phyloP scores from a whole-genome alignment of 2,113 vertebrate species.

The Gambusia affinis region DNA sequence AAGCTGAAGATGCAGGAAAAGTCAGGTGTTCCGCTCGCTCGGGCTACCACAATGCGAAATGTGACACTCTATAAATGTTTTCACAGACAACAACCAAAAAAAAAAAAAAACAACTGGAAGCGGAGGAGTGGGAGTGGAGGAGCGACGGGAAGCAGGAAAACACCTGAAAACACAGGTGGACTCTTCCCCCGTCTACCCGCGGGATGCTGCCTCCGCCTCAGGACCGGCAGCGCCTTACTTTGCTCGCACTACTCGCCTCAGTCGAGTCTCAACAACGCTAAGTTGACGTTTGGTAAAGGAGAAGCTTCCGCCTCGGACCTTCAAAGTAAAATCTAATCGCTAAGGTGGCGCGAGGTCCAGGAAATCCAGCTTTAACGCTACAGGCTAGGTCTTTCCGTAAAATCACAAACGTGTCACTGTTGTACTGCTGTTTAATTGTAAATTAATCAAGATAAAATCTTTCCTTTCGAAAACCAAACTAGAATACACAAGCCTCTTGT shows the following conservation, averaged over 20 bases:
- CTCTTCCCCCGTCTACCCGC: background rate
- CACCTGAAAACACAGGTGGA: background rate
- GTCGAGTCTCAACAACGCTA: background rate
- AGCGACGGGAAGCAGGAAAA: background rate
- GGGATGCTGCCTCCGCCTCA: conserved; percentile 8
- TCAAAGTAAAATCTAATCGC: conserved; percentile 26
- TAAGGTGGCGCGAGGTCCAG: background rate
- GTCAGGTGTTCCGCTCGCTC: conserved; percentile 45
- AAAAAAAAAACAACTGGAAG: conserved; percentile 16
- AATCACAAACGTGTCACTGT: too few relatives aligned
- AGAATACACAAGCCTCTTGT: background rate
- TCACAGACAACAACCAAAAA: conserved; percentile 57
- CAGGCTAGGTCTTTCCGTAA: background rate
- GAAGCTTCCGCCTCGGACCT: conserved; percentile 9
- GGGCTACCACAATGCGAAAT: conserved; percentile 14
- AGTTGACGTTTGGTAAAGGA: accelerated
- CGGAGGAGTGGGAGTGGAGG: conserved; percentile 36
- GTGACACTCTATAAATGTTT: conserved; percentile 36
- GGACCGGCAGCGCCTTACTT: conserved; percentile 23
- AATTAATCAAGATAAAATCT: background rate
- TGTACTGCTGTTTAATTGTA: background rate
- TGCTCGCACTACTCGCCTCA: background rate
- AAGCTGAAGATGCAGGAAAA: conserved; percentile 1
- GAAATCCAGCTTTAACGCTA: background rate
- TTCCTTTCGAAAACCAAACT: too few relatives aligned